Base-by-base conservation (phyloP, 2,113 vertebrate species). In the Gavialis gangeticus region DNA sequence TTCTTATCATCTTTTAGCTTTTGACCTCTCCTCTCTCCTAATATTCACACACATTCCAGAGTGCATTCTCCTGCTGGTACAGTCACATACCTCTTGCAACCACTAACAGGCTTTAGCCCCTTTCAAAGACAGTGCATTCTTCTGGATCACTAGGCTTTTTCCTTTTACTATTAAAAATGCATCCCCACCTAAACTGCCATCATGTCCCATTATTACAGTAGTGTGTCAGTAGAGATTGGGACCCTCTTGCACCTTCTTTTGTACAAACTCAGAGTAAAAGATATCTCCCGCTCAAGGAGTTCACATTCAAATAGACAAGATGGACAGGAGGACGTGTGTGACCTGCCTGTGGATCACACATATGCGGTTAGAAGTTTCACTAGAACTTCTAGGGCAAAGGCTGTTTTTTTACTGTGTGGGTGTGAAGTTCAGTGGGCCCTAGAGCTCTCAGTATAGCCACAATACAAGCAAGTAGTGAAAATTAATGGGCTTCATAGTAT, bases 251-350 rank as follows among this genome's bases (percentile, higher is more conserved):
- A 37, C 34, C 46, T 14, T 19, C 34, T 87, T 66, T 94, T 95
- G 90, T 97, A 94, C 88, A 95, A 97, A 96, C 91, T 94, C n/a
- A 89, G 85, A 95, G 73, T 94, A 92, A 93, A 82, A 96, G 91
- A 95, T 89, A 95, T 88, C 88, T 94, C 94, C 93, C 93, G 84
- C 81, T 94, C 84, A 92, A 95, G 96, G 71, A 90, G 79, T 96
- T 96, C 95, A 97, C 91, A 88, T 2, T 88, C 71, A 82, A 93
- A 95, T 94, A 97, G 90, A 93, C 90, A 95, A 97, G 95, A 88
- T 92, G 95, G 95, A 96, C 67, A 75, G 91, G 96, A 94, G 4
- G 90, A 90, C 1, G 17, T 59, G 82, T 88, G 86, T 92, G 79
- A 95, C 84, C 93, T 92, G 91, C 67, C 79, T 8, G 59, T 89